A percentile compares a stretch with the other conserved stretches of the same genome.
These are phyloP conservation scores for Lateolabrax maculatus DNA, from an alignment of 2,797 vertebrate genomes.

Conservation along the genomic window DNA sequence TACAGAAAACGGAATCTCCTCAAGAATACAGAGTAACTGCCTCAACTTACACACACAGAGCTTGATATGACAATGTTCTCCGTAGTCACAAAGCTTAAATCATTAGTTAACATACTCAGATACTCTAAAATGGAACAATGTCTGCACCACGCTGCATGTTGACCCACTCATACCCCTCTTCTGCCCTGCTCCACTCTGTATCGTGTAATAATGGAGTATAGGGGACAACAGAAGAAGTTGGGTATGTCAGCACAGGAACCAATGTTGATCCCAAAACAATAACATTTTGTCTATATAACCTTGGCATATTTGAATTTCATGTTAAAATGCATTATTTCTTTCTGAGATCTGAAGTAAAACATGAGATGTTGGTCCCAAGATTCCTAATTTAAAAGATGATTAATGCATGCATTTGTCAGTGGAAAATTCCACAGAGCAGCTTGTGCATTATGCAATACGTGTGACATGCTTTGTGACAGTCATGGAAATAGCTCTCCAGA, in stretches of 20 bases:
- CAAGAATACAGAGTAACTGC: neutral
- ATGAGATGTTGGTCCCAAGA: neutral
- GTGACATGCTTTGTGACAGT: conserved; percentile 8
- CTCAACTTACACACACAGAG: neutral
- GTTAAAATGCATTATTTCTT: neutral
- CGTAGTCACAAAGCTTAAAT: conserved; percentile 10
- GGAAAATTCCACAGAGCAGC: conserved; percentile 49
- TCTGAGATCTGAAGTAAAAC: neutral
- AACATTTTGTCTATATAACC: neutral
- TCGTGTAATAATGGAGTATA: conserved; percentile 7
- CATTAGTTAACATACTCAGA: conserved; percentile 3
- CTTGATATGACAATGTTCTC: neutral
- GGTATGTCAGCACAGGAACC: conserved; percentile 18
- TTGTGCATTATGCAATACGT: conserved; percentile 32
- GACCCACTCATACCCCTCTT: conserved; percentile 57
- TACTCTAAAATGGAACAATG: conserved; percentile 32
- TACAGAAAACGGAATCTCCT: neutral
- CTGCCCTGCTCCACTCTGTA: conserved; percentile 17
- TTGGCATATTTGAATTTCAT: neutral
- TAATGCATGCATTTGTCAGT: neutral
- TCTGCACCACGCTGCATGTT: conserved; percentile 37
- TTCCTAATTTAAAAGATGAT: conserved; percentile 4
- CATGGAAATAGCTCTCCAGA: neutral
- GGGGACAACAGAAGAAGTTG: conserved; percentile 22
- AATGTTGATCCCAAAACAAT: conserved; percentile 38